A percentile compares a stretch with the other conserved stretches of the same genome.
phyloP scores from a whole-genome alignment of 2,888 invertebrate genomes.

The Hybos culiciformis region DNA sequence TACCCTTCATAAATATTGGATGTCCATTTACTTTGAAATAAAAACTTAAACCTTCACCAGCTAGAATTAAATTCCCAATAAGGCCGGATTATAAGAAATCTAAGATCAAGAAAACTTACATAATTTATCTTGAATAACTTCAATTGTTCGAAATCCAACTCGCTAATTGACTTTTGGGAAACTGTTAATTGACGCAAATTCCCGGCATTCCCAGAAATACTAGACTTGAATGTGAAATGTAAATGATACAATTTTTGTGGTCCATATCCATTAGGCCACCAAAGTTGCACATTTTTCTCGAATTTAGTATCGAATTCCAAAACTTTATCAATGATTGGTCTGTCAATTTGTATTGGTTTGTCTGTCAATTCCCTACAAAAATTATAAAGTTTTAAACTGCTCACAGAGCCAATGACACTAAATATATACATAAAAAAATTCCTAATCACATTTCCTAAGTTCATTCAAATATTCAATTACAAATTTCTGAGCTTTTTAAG shows the following conservation, averaged over 20 bases:
- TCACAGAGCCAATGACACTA: too few relatives aligned
- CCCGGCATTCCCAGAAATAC: constrained; percentile 18
- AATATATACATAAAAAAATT: too few relatives aligned
- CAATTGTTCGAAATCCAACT: constrained; percentile 77
- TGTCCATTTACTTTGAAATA: constrained; percentile 75
- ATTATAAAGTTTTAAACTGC: too few relatives aligned
- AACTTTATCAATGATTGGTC: too few relatives aligned
- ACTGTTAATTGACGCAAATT: constrained; percentile 23
- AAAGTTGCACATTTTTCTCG: constrained; percentile 41
- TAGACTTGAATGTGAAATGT: constrained; percentile 38
- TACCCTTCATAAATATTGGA: constrained; percentile 88
- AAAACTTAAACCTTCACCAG: constrained; percentile 57
- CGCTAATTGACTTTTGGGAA: constrained; percentile 41
- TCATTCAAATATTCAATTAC: too few relatives aligned
- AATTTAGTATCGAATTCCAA: constrained; percentile 9
- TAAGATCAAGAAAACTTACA: constrained; percentile 11
- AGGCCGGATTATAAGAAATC: background rate
- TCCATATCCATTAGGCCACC: constrained; percentile 97
- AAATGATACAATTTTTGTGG: constrained; percentile 61
- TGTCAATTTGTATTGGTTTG: too few relatives aligned
- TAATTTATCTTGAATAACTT: constrained; percentile 59
- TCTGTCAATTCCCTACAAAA: too few relatives aligned
- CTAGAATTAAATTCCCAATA: constrained; percentile 3
- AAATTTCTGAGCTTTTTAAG: too few relatives aligned
- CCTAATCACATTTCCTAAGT: too few relatives aligned